Evolutionary conservation across 2,888 invertebrate species (phyloP).

Genomic region (Pogonocherus hispidulus): DNA sequence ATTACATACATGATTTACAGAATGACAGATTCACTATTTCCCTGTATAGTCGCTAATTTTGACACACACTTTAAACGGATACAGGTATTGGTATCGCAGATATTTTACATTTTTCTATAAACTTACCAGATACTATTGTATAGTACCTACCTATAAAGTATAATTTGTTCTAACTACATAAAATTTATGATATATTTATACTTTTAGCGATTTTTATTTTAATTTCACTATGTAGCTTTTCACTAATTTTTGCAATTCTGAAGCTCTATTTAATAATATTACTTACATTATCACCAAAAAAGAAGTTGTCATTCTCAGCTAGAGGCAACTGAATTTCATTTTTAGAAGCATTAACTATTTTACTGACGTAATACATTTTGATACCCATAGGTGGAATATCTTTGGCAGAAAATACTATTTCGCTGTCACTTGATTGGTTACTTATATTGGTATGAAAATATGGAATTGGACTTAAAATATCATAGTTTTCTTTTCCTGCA

Average conservation of each 20-base stretch:
- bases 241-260: background rate
- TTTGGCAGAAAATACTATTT: constrained; percentile 78
- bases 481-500: constrained; percentile 23
- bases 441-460: background rate
- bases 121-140: too few species aligned
- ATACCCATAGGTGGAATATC: constrained; percentile 78
- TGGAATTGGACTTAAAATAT: constrained; percentile 7
- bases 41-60: too few species aligned
- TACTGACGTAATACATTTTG: constrained; percentile 72
- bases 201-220: background rate
- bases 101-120: too few species aligned
- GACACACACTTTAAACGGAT: too few species aligned
- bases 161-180: too few species aligned
- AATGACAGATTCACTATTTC: too few species aligned
- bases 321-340: background rate
- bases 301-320: background rate
- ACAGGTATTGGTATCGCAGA: too few species aligned
- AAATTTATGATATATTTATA: too few species aligned
- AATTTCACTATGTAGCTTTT: background rate
- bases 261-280: too few species aligned
- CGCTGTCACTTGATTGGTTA: constrained; percentile 58
- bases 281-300: constrained; percentile 4
- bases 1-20: too few species aligned
- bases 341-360: background rate
- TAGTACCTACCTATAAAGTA: too few species aligned